A percentile compares a stretch with the other conserved stretches of the same genome.
These are phyloP conservation scores for Nephrotoma guestfalica DNA, from an alignment of 2,888 invertebrate genomes.

Conservation along the genomic window DNA sequence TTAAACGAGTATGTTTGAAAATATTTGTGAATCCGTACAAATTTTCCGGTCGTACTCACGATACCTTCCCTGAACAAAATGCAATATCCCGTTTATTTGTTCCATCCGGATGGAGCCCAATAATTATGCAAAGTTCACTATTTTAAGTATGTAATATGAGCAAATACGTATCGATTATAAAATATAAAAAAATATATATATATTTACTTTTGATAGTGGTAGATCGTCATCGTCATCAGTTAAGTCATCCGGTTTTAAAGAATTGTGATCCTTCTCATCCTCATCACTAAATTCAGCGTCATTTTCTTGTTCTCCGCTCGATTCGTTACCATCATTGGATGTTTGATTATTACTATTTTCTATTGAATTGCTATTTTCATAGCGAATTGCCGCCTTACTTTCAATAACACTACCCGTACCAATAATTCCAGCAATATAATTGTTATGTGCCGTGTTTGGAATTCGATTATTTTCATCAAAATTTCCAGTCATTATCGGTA, in stretches of 20 bases:
- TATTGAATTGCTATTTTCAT: background rate
- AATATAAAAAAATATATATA: background rate
- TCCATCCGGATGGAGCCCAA: too few relatives aligned
- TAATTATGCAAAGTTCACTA: too few relatives aligned
- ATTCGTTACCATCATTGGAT: slow-evolving; percentile 38
- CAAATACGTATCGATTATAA: background rate
- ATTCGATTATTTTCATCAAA: slow-evolving; percentile 9
- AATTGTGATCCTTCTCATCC: slow-evolving; percentile 35
- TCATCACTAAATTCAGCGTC: slow-evolving; percentile 31
- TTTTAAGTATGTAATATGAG: too few relatives aligned
- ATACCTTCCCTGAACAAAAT: too few relatives aligned
- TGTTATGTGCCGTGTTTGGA: background rate
- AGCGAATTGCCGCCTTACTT: background rate
- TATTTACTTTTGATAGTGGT: slow-evolving; percentile 55
- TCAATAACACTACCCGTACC: background rate
- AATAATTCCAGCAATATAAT: background rate
- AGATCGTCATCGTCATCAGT: slow-evolving; percentile 48
- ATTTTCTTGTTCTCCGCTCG: slow-evolving; percentile 15
- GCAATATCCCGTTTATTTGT: too few relatives aligned
- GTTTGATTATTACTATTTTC: slow-evolving; percentile 25
- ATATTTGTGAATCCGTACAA: too few relatives aligned
- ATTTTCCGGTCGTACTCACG: too few relatives aligned
- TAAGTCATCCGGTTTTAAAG: slow-evolving; percentile 27
- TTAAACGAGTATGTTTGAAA: too few relatives aligned
- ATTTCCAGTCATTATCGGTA: slow-evolving; percentile 2